Evolutionary conservation across 2,797 vertebrate genomes (phyloP).

Genomic region (Setipinna tenuifilis): DNA sequence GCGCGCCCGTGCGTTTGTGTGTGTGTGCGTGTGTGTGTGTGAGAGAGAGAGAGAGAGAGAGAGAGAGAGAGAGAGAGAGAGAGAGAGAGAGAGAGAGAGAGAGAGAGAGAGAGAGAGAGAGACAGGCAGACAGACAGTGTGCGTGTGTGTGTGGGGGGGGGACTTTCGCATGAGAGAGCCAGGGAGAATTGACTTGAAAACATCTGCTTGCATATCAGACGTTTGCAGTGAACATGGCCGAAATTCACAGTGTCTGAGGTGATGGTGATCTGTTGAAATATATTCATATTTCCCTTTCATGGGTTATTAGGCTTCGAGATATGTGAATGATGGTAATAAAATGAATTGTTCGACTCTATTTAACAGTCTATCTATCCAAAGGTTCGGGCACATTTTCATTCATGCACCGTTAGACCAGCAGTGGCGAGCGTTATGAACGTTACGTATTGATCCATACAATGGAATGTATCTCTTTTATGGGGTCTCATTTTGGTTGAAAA

Average conservation of each 20-base stretch:
- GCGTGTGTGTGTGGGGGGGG: not conserved
- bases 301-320: conserved; percentile 85
- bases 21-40: conserved; percentile 10
- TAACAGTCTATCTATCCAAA: conserved; percentile 75
- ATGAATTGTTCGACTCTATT: conserved; percentile 89
- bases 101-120: conserved; percentile 39
- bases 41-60: conserved; percentile 19
- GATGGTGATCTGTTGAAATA: conserved; percentile 71
- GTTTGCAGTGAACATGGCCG: conserved; percentile 47
- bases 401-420: conserved; percentile 61
- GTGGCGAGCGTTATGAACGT: conserved; percentile 52
- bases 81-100: conserved; percentile 29
- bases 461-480: conserved; percentile 54
- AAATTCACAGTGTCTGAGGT: conserved; percentile 62
- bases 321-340: conserved; percentile 84
- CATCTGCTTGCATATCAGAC: conserved; percentile 49
- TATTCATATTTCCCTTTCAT: conserved; percentile 84
- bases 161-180: not conserved
- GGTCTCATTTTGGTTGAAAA: conserved; percentile 48
- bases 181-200: conserved; percentile 38
- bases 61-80: conserved; percentile 29
- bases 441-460: conserved; percentile 58
- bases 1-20: not conserved
- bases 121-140: conserved; percentile 14
- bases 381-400: conserved; percentile 68